Percentiles rank a stretch among this genome's conserved stretches.
Conservation (phyloP, 2,113 vertebrate genomes). For the Mormyrus lacerda region DNA sequence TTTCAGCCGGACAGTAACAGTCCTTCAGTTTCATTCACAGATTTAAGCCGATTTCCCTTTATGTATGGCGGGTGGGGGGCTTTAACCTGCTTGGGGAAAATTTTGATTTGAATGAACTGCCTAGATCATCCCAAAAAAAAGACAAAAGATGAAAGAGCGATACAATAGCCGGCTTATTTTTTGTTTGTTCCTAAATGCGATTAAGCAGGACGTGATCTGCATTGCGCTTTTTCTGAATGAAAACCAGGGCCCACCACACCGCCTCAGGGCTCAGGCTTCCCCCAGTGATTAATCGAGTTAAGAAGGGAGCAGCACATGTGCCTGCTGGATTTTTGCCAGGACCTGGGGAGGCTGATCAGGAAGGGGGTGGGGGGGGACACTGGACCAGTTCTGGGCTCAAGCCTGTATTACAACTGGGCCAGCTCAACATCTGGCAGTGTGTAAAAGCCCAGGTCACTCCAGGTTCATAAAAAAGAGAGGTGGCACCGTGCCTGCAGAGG, state of each 20-base stretch:
- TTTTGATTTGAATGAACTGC: not conserved
- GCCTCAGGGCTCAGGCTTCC: not conserved
- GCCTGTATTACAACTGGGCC: not conserved
- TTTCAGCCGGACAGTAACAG: not conserved
- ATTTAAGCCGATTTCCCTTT: not conserved
- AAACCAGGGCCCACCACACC: not conserved
- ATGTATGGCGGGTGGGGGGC: not conserved
- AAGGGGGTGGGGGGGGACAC: not conserved
- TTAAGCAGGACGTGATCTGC: not conserved
- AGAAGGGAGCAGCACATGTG: not conserved
- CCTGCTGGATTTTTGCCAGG: not conserved
- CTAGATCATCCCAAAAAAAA: not conserved
- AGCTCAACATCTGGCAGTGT: not conserved
- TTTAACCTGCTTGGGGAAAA: not conserved
- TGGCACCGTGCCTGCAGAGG: not conserved
- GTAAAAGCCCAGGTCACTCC: not conserved
- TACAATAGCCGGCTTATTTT: not conserved
- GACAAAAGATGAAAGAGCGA: not conserved
- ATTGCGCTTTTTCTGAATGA: not conserved
- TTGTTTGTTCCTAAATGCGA: not conserved
- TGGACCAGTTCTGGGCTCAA: not conserved
- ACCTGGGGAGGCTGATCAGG: not conserved
- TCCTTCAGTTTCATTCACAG: not conserved
- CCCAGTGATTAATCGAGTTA: not conserved
- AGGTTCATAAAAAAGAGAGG: not conserved